These are phyloP conservation scores for Carassius gibelio DNA, from an alignment of 2,113 vertebrate species.

Conservation along the genomic window DNA sequence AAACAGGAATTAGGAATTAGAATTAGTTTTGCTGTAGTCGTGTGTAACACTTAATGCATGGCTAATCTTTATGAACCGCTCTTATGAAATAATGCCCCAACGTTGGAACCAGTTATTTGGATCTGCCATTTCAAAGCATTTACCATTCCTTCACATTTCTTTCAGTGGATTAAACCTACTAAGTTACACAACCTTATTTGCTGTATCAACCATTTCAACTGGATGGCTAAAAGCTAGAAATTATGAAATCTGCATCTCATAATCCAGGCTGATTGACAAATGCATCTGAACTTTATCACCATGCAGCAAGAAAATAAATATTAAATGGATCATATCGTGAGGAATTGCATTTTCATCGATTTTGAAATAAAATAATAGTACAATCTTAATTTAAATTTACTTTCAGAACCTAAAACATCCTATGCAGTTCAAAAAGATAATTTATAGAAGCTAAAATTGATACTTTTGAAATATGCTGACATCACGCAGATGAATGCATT, in stretches of 20 bases:
- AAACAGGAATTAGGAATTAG: slow-evolving; percentile 31
- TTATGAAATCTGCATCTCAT: slow-evolving; percentile 45
- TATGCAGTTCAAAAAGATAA: no score
- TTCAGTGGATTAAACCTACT: slow-evolving; percentile 31
- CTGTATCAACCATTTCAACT: slow-evolving; percentile 29
- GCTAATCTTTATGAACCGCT: slow-evolving; percentile 54
- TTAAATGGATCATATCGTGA: background rate
- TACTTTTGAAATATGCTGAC: background rate
- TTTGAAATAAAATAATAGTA: no score
- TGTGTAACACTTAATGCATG: slow-evolving; percentile 52
- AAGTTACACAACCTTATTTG: slow-evolving; percentile 50
- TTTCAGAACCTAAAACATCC: background rate
- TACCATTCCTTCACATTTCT: slow-evolving; percentile 27
- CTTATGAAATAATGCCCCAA: slow-evolving; percentile 53
- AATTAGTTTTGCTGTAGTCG: slow-evolving; percentile 44
- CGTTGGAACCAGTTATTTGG: slow-evolving; percentile 57
- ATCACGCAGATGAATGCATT: background rate
- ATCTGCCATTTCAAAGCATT: slow-evolving; percentile 30
- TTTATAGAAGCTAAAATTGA: background rate
- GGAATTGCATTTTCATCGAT: background rate
- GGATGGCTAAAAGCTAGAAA: slow-evolving; percentile 37
- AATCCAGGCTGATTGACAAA: slow-evolving; percentile 45
- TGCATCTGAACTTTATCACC: slow-evolving; percentile 28
- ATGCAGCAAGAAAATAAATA: background rate
- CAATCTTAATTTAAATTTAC: background rate